Conservation (phyloP, 2,113 vertebrate genomes). For the Eudyptes chrysolophus region DNA sequence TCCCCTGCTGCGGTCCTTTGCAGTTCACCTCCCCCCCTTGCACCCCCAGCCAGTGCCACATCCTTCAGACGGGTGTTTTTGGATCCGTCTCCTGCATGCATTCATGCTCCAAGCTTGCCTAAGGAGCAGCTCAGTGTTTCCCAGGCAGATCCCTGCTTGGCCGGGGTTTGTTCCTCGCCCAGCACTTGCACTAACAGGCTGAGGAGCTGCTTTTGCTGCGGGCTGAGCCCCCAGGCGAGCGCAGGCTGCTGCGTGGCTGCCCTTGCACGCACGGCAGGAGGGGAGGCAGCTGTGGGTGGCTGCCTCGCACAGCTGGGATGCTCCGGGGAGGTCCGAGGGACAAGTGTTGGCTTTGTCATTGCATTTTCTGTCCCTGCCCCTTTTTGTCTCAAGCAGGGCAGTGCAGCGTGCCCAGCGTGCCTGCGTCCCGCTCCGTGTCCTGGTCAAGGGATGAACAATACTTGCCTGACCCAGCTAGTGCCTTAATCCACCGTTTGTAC, state of each 20-base stretch:
- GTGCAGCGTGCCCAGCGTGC: not conserved
- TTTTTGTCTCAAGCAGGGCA: not conserved
- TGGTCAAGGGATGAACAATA: not conserved
- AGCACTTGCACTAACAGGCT: fast-evolving
- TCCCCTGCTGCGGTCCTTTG: not conserved
- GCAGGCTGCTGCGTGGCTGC: not conserved
- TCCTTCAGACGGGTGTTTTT: fast-evolving
- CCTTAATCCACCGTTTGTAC: not conserved
- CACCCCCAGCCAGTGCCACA: fast-evolving
- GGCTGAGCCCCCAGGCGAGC: not conserved
- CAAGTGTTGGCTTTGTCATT: slow-evolving; percentile 18
- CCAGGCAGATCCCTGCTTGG: not conserved
- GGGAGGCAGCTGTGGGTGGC: not conserved
- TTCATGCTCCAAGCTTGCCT: not conserved
- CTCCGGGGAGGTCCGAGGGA: slow-evolving; percentile 34
- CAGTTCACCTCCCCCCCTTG: not conserved
- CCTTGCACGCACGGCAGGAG: not conserved
- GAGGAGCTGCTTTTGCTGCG: not conserved
- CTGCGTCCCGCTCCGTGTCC: not conserved
- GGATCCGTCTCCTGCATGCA: fast-evolving
- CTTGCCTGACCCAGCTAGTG: not conserved
- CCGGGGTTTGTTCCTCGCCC: not conserved
- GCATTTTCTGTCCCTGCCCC: slow-evolving; percentile 15
- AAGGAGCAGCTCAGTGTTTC: not conserved
- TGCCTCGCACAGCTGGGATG: slow-evolving; percentile 28